A percentile compares a stretch with the other conserved stretches of the same genome.
phyloP scores from a whole-genome alignment of 2,888 invertebrate genomes.

The Noctua pronuba region DNA sequence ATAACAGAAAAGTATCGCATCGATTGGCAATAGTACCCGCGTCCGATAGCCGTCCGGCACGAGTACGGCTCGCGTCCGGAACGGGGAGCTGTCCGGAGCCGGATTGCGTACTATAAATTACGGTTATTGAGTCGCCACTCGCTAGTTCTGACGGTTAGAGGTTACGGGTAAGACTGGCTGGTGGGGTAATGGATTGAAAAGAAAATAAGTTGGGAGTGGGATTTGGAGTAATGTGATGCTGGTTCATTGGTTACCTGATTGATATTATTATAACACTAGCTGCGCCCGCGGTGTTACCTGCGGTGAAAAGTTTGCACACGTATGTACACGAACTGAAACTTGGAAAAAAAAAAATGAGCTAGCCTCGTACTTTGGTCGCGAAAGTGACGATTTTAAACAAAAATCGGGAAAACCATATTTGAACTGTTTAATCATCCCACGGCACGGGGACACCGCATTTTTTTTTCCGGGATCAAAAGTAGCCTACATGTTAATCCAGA shows the following conservation, averaged over 20 bases:
- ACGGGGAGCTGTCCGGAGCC: conserved; percentile 33
- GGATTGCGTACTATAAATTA: conserved; percentile 46
- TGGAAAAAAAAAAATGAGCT: too few species aligned
- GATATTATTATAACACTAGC: too few species aligned
- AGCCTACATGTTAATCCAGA: too few species aligned
- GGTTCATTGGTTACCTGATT: not conserved
- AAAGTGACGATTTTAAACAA: too few species aligned
- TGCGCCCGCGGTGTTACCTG: too few species aligned
- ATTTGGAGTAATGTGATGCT: not conserved
- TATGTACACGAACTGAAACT: too few species aligned
- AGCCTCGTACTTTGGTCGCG: too few species aligned
- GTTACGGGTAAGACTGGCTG: not conserved
- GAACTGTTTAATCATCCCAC: too few species aligned
- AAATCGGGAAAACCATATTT: too few species aligned
- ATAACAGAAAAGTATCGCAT: conserved; percentile 28
- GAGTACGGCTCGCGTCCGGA: conserved; percentile 27
- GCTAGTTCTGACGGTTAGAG: not conserved
- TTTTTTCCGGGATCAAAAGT: too few species aligned
- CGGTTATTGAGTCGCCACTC: conserved; percentile 27
- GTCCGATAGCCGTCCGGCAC: conserved; percentile 32
- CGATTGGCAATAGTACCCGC: conserved; percentile 28
- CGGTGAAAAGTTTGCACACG: too few species aligned
- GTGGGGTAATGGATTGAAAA: not conserved
- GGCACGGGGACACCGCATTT: too few species aligned
- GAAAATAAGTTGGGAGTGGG: not conserved